A percentile compares a stretch with the other conserved stretches of the same genome.
These are phyloP conservation scores for Eriocheir sinensis DNA, from an alignment of 1,140 invertebrate species.

Conservation along the genomic window DNA sequence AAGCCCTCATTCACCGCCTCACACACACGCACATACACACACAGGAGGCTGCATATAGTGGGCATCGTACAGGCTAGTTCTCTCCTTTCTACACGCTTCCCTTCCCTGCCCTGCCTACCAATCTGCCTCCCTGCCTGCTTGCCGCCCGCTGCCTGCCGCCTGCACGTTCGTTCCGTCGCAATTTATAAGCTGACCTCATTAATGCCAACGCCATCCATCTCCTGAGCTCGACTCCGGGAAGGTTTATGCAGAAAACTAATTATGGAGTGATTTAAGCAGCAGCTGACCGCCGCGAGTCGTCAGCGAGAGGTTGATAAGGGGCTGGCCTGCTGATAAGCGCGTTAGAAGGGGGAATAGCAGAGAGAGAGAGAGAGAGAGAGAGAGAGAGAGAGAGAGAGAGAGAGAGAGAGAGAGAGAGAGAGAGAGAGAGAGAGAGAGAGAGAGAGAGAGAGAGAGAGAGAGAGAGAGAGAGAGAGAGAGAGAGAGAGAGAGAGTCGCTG, in stretches of 20 bases:
- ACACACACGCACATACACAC: not conserved
- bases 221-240: not conserved
- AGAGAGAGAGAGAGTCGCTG: constrained; percentile 13
- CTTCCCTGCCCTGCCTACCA: not conserved
- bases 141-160: not conserved
- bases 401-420: not conserved
- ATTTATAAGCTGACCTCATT: constrained; percentile 62
- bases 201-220: constrained; percentile 46
- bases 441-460: not conserved
- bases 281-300: not conserved
- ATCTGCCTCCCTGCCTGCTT: not conserved
- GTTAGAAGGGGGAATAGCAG: constrained; percentile 35
- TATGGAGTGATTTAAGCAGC: constrained; percentile 55
- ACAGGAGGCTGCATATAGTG: too few relatives aligned
- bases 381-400: constrained; percentile 18
- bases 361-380: not conserved
- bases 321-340: not conserved
- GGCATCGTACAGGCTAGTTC: too few relatives aligned
- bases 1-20: not conserved
- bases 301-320: constrained; percentile 41
- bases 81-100: not conserved
- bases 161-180: constrained; percentile 8
- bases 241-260: constrained; percentile 50
- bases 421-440: not conserved
- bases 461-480: not conserved